phyloP scores from a whole-genome alignment of 2,888 invertebrate genomes.

The Rotaria sp. region DNA sequence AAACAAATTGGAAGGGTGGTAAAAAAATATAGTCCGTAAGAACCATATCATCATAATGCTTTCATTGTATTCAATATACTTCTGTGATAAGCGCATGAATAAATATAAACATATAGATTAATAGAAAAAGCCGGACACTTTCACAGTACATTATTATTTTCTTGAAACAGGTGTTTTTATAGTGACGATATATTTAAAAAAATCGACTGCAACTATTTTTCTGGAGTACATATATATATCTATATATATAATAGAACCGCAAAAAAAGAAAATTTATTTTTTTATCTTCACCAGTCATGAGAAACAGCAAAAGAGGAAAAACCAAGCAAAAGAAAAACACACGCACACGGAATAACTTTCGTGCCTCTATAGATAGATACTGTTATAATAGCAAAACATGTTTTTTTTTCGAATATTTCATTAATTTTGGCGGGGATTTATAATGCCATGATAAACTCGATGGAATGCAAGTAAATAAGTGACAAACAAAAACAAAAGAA shows the following conservation, averaged over 20 bases:
- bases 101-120: too few relatives aligned
- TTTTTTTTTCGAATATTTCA: background rate
- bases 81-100: too few relatives aligned
- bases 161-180: too few relatives aligned
- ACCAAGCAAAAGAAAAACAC: background rate
- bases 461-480: constrained; percentile 8
- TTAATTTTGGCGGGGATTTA: background rate
- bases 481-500: background rate
- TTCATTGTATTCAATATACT: too few relatives aligned
- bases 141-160: too few relatives aligned
- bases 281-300: constrained; percentile 24
- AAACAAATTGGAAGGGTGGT: too few relatives aligned
- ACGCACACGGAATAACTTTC: background rate
- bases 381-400: background rate
- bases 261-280: constrained; percentile 14
- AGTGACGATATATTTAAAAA: too few relatives aligned
- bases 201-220: too few relatives aligned
- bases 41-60: too few relatives aligned
- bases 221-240: background rate
- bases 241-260: background rate
- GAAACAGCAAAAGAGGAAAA: background rate
- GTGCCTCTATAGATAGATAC: background rate
- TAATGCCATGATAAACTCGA: background rate
- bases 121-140: too few relatives aligned
- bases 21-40: too few relatives aligned